phyloP scores from a whole-genome alignment of 2,888 invertebrate species.

The Drosophila ustulata region DNA sequence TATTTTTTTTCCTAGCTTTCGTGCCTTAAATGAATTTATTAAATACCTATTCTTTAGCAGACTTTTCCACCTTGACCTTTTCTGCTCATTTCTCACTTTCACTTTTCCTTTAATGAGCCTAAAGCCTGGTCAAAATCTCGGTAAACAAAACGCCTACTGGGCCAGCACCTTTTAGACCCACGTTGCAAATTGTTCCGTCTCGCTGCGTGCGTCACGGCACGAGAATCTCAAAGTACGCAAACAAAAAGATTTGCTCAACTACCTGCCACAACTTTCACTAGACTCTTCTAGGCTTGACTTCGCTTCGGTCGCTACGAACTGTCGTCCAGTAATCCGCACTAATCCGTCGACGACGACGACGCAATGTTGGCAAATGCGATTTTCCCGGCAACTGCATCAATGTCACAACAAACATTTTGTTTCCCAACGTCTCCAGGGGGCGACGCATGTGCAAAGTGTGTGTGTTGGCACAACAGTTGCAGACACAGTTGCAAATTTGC shows the following conservation, averaged over 20 bases:
- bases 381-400: constrained; percentile 75
- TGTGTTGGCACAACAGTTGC: constrained; percentile 69
- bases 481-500: constrained; percentile 67
- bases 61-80: constrained; percentile 19
- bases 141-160: constrained; percentile 59
- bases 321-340: constrained; percentile 61
- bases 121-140: constrained; percentile 29
- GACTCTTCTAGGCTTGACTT: background rate
- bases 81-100: constrained; percentile 45
- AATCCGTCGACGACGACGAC: constrained; percentile 64
- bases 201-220: constrained; percentile 53
- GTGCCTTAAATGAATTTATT: background rate
- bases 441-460: constrained; percentile 48
- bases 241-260: constrained; percentile 47
- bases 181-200: constrained; percentile 25
- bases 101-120: constrained; percentile 31
- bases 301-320: background rate
- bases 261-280: constrained; percentile 72
- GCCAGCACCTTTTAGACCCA: background rate
- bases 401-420: constrained; percentile 62
- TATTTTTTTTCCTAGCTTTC: no score
- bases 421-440: constrained; percentile 37
- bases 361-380: constrained; percentile 77
- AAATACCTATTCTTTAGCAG: background rate
- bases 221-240: constrained; percentile 16